Percentiles rank a stretch among this genome's conserved stretches.
Evolutionary conservation across 2,113 vertebrate genomes (phyloP).

Genomic region (Lepus timidus): DNA sequence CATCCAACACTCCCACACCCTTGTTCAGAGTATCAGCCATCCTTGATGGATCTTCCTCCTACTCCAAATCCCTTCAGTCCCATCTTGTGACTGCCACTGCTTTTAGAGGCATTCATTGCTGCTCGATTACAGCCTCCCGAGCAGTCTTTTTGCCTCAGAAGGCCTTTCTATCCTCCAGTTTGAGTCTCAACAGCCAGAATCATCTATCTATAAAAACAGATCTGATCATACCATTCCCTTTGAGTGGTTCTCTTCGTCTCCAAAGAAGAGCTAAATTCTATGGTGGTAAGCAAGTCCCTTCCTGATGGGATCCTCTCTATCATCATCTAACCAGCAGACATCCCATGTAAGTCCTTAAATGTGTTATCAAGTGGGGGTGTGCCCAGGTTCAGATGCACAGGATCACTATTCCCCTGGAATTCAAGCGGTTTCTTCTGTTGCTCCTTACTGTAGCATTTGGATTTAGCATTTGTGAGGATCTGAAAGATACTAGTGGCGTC

Average conservation of each 20-base stretch:
- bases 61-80: not conserved
- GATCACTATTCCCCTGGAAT: not conserved
- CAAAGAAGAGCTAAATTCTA: not conserved
- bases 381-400: not conserved
- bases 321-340: not conserved
- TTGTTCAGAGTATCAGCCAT: not conserved
- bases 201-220: not conserved
- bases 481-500: not conserved
- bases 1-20: not conserved
- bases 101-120: not conserved
- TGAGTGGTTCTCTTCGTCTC: not conserved
- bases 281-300: not conserved
- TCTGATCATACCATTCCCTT: not conserved
- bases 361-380: not conserved
- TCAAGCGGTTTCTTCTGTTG: not conserved
- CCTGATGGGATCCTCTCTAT: not conserved
- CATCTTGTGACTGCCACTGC: not conserved
- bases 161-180: not conserved
- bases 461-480: not conserved
- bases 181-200: not conserved
- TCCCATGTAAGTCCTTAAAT: not conserved
- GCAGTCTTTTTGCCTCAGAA: not conserved
- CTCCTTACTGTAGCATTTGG: not conserved
- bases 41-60: not conserved
- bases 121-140: not conserved